A percentile compares a stretch with the other conserved stretches of the same genome.
Conservation (phyloP, 2,797 vertebrate genomes). For the Lates japonicus region DNA sequence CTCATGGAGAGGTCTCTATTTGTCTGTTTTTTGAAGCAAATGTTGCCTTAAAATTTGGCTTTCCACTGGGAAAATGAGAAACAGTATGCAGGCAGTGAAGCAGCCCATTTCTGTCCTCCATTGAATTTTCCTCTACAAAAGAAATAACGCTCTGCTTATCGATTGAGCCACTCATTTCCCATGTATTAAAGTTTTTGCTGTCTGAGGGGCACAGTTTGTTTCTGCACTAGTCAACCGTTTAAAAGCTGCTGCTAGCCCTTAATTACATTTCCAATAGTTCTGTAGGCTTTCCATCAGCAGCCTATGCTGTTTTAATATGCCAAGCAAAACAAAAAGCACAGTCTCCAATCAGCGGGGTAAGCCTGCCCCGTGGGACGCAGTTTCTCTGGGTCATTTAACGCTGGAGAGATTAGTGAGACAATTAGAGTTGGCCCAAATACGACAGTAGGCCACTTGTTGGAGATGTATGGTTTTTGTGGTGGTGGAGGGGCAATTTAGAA, state of each 20-base stretch:
- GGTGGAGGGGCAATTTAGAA: slow-evolving; percentile 54
- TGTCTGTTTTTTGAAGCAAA: slow-evolving; percentile 62
- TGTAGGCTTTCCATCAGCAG: slow-evolving; percentile 76
- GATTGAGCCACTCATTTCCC: slow-evolving; percentile 80
- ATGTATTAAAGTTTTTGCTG: slow-evolving; percentile 80
- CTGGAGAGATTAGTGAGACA: slow-evolving; percentile 83
- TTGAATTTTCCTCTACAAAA: slow-evolving; percentile 69
- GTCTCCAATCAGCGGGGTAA: slow-evolving; percentile 75
- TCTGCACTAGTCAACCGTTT: slow-evolving; percentile 83
- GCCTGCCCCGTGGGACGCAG: slow-evolving; percentile 73
- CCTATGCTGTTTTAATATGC: slow-evolving; percentile 78
- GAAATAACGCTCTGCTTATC: slow-evolving; percentile 77
- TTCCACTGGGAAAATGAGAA: slow-evolving; percentile 65
- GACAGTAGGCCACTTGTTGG: slow-evolving; percentile 70
- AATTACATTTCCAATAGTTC: slow-evolving; percentile 88
- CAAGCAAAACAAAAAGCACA: slow-evolving; percentile 79
- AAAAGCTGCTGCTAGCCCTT: slow-evolving; percentile 84
- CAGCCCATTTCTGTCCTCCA: slow-evolving; percentile 57
- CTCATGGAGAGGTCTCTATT: slow-evolving; percentile 58
- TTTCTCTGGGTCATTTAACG: slow-evolving; percentile 83
- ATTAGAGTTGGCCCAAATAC: slow-evolving; percentile 83
- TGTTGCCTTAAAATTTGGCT: slow-evolving; percentile 56
- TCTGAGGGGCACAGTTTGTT: slow-evolving; percentile 82
- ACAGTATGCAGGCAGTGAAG: slow-evolving; percentile 51
- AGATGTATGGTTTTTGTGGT: slow-evolving; percentile 56